A percentile compares a stretch with the other conserved stretches of the same genome.
These are phyloP conservation scores for Larimichthys crocea DNA, from an alignment of 2,113 vertebrate species.

Conservation along the genomic window DNA sequence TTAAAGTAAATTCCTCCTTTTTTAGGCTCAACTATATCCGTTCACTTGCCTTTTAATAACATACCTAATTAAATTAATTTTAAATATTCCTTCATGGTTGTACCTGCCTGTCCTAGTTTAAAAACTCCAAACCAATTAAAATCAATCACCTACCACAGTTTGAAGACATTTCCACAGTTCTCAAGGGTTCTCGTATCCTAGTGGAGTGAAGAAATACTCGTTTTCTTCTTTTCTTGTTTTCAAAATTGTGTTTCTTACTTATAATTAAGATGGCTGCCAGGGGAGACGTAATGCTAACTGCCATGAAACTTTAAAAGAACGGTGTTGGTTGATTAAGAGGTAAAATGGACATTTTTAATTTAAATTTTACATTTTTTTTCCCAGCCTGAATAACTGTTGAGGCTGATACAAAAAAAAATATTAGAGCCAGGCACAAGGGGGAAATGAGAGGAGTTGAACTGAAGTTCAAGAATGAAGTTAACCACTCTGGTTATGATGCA, in stretches of 20 bases:
- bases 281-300: not conserved
- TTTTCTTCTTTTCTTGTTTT: too few relatives aligned
- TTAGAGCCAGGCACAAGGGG: too few relatives aligned
- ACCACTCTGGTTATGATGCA: too few relatives aligned
- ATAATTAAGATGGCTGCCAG: not conserved
- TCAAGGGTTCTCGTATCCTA: accelerated
- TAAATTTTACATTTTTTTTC: not conserved
- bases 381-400: not conserved
- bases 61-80: too few relatives aligned
- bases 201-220: not conserved
- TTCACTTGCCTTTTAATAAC: too few relatives aligned
- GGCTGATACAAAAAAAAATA: not conserved
- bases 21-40: too few relatives aligned
- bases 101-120: not conserved
- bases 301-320: not conserved
- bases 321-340: not conserved
- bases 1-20: too few relatives aligned
- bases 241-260: too few relatives aligned
- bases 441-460: too few relatives aligned
- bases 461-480: too few relatives aligned
- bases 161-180: not conserved
- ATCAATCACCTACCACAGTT: not conserved
- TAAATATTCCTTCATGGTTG: too few relatives aligned
- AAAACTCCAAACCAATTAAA: not conserved
- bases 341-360: not conserved